These are phyloP conservation scores for Molanna angustata DNA, from an alignment of 2,888 invertebrate genomes.

Conservation along the genomic window DNA sequence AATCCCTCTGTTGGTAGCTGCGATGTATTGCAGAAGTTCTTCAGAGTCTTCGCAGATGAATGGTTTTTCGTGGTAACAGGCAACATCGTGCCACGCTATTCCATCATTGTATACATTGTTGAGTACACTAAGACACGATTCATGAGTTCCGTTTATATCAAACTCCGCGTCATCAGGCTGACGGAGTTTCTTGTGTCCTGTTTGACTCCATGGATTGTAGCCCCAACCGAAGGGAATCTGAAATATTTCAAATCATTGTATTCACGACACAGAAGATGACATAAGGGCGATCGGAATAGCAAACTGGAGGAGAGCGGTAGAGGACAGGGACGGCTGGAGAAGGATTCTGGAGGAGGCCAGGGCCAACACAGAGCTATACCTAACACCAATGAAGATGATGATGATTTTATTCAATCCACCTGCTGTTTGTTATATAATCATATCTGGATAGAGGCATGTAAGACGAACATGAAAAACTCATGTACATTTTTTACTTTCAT, in stretches of 20 bases:
- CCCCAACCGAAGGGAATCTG: slow-evolving; percentile 67
- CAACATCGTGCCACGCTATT: slow-evolving; percentile 92
- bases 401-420: neutral
- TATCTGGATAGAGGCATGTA: no score
- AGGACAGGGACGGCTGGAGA: neutral
- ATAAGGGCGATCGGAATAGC: no score
- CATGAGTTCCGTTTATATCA: slow-evolving; percentile 83
- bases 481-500: no score
- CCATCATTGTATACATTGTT: slow-evolving; percentile 94
- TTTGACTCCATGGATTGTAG: slow-evolving; percentile 88
- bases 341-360: neutral
- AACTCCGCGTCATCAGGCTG: slow-evolving; percentile 92
- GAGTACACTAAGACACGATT: slow-evolving; percentile 82
- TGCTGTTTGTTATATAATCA: neutral
- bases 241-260: no score
- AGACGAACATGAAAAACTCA: no score
- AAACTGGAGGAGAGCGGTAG: neutral
- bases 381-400: neutral
- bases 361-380: neutral
- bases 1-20: slow-evolving; percentile 78
- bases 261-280: no score
- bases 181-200: slow-evolving; percentile 83
- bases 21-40: slow-evolving; percentile 81
- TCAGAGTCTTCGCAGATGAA: slow-evolving; percentile 89
- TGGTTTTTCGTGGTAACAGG: slow-evolving; percentile 91